phyloP scores from a whole-genome alignment of 2,113 vertebrate species.

The Dasyprocta punctata region DNA sequence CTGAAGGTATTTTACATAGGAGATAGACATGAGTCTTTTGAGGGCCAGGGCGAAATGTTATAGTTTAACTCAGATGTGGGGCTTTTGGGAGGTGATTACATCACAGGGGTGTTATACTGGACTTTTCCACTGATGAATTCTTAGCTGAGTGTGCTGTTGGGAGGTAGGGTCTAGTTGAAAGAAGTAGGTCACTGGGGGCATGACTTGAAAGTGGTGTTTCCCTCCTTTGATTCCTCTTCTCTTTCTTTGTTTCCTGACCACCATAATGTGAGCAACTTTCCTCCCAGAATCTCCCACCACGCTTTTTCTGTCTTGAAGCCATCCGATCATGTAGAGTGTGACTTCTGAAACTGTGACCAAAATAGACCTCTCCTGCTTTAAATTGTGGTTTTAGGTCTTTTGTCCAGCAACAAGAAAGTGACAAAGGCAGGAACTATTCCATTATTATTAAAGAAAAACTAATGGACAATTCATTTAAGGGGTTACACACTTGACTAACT shows the following conservation, averaged over 20 bases:
- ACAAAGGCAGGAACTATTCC: constrained; percentile 39
- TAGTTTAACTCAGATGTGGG: background rate
- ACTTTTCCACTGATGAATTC: background rate
- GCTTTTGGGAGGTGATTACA: background rate
- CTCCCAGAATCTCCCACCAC: background rate
- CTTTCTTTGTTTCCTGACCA: background rate
- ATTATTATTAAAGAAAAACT: constrained; percentile 79
- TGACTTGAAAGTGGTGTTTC: background rate
- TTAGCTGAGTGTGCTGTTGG: background rate
- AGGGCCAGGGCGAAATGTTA: background rate
- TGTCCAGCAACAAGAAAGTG: background rate
- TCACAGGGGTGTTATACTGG: background rate
- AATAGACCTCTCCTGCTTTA: background rate
- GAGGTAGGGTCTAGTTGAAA: background rate
- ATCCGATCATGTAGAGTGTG: background rate
- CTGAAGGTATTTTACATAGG: background rate
- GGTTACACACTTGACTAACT: constrained; percentile 80
- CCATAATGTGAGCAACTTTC: background rate
- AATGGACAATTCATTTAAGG: constrained; percentile 81
- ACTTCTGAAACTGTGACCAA: background rate
- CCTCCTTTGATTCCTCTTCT: background rate
- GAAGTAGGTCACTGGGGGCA: background rate
- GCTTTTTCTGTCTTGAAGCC: background rate
- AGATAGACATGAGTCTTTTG: background rate
- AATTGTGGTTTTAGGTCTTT: background rate